A percentile compares a stretch with the other conserved stretches of the same genome.
Evolutionary conservation across 2,113 vertebrate species (phyloP).

Genomic region (Acanthochromis polyacanthus): DNA sequence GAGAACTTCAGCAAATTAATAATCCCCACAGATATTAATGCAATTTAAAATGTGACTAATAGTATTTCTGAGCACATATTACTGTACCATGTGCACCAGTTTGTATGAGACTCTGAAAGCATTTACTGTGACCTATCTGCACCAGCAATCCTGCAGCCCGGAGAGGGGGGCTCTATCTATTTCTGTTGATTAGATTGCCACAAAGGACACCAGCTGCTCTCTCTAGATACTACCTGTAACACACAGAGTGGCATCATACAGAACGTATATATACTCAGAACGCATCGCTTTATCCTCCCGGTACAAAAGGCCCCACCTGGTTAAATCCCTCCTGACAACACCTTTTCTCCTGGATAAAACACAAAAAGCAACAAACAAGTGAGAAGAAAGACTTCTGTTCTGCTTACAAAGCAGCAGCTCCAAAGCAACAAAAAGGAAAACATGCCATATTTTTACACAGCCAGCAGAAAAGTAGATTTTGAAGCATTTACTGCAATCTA

Average conservation of each 20-base stretch:
- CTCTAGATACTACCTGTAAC: constrained; percentile 60
- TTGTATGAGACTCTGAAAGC: neutral
- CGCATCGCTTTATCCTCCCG: constrained; percentile 44
- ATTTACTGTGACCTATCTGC: constrained; percentile 49
- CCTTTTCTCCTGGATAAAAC: constrained; percentile 28
- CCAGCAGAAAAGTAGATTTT: constrained; percentile 22
- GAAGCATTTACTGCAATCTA: neutral
- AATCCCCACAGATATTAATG: neutral
- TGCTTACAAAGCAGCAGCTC: constrained; percentile 14
- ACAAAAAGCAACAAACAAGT: constrained; percentile 40
- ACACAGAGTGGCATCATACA: constrained; percentile 4
- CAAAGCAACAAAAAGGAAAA: constrained; percentile 1
- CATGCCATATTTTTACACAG: neutral
- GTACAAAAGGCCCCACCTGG: constrained; percentile 29
- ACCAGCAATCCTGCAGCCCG: constrained; percentile 8
- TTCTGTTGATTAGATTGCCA: constrained; percentile 75
- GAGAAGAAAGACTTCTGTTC: constrained; percentile 7
- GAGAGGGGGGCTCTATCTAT: constrained; percentile 46
- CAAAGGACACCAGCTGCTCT: constrained; percentile 69
- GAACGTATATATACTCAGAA: constrained; percentile 15
- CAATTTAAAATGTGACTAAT: constrained; percentile 6
- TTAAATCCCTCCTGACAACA: constrained; percentile 20
- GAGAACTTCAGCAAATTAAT: neutral
- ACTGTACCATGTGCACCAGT: neutral
- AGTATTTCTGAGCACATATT: neutral